Percentiles rank a stretch among this genome's conserved stretches.
These are phyloP conservation scores for Zaprionus lachaisei DNA, from an alignment of 1,140 invertebrate species.

Conservation along the genomic window DNA sequence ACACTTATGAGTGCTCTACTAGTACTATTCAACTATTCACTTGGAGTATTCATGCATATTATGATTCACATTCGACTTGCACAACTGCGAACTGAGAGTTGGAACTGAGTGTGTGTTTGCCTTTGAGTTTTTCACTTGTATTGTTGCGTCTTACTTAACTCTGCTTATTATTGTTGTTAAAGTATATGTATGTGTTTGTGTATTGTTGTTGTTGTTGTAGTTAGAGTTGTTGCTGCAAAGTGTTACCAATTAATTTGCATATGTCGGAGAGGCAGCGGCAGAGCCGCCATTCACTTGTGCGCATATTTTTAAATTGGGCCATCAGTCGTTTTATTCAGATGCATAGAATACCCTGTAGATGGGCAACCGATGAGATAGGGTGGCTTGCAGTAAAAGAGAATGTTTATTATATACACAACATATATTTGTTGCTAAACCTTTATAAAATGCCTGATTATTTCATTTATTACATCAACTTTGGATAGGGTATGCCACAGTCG, in stretches of 20 bases:
- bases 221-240: constrained; percentile 55
- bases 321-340: constrained; percentile 42
- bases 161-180: constrained; percentile 45
- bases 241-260: constrained; percentile 82
- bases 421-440: too few relatives aligned
- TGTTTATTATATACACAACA: too few relatives aligned
- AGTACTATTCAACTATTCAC: neutral
- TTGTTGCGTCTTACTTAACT: constrained; percentile 62
- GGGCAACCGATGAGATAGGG: too few relatives aligned
- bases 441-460: too few relatives aligned
- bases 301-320: constrained; percentile 65
- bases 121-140: constrained; percentile 49
- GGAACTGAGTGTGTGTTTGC: constrained; percentile 43
- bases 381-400: neutral
- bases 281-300: constrained; percentile 67
- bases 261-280: constrained; percentile 54
- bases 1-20: constrained; percentile 28
- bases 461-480: too few relatives aligned
- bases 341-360: constrained; percentile 28
- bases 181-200: constrained; percentile 16
- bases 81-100: constrained; percentile 16
- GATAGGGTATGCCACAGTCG: constrained; percentile 15
- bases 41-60: constrained; percentile 39
- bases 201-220: constrained; percentile 31
- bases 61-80: constrained; percentile 50